Conservation (phyloP, 1,140 invertebrate species). For the Oppia nitens region DNA sequence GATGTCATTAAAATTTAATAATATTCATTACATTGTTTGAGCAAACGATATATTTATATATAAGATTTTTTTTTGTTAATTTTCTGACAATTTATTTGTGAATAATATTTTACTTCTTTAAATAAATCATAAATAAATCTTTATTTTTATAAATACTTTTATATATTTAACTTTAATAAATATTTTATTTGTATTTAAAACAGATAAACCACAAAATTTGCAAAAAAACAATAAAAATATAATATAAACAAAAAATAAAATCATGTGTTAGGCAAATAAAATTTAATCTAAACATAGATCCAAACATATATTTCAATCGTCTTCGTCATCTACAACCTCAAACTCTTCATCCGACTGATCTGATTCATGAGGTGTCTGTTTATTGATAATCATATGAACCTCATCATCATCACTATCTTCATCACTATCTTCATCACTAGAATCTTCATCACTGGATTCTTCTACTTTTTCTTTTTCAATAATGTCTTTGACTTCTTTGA, state of each 20-base stretch:
- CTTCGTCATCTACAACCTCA: not conserved
- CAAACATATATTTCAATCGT: not conserved
- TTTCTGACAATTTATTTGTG: not conserved
- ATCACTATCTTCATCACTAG: not conserved
- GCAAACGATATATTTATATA: not conserved
- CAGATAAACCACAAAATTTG: too few species aligned
- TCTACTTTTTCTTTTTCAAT: slow-evolving; percentile 6
- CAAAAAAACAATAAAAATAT: too few species aligned
- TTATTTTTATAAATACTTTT: too few species aligned
- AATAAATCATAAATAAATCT: too few species aligned
- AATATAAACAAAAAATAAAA: not conserved
- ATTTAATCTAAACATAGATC: not conserved
- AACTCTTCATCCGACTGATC: not conserved
- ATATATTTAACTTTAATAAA: too few species aligned
- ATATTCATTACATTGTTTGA: not conserved
- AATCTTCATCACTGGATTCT: not conserved
- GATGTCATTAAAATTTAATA: not conserved
- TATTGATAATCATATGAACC: not conserved
- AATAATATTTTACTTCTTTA: not conserved
- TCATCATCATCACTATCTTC: slow-evolving; percentile 8
- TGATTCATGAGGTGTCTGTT: not conserved
- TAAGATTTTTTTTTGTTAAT: not conserved
- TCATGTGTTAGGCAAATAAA: not conserved
- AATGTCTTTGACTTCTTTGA: slow-evolving; percentile 16
- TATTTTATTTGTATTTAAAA: too few species aligned